Percentiles rank a stretch among this genome's conserved stretches.
Evolutionary conservation across 2,888 invertebrate genomes (phyloP).

Genomic region (Oxystoma pomonae): DNA sequence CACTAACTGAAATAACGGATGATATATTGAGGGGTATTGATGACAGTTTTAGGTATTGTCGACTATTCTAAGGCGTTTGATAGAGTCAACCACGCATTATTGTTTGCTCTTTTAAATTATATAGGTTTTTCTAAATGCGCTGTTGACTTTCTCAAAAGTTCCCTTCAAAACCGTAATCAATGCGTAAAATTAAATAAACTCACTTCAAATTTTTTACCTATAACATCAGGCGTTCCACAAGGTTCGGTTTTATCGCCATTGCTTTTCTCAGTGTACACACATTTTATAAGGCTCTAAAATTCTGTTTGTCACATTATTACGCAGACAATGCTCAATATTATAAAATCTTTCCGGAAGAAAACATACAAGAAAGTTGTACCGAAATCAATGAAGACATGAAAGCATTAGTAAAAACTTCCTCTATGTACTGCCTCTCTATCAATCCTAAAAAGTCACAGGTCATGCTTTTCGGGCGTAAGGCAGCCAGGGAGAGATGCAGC

Average conservation of each 20-base stretch:
- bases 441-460: neutral
- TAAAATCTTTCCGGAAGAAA: neutral
- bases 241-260: neutral
- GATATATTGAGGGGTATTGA: neutral
- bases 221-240: neutral
- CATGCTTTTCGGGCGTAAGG: neutral
- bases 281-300: neutral
- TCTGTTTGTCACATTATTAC: neutral
- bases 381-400: neutral
- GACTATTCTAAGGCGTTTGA: neutral
- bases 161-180: neutral
- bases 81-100: neutral
- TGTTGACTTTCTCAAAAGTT: neutral
- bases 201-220: neutral
- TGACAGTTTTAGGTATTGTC: neutral
- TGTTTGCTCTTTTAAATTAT: neutral
- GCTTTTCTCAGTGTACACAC: neutral
- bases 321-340: neutral
- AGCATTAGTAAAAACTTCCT: neutral
- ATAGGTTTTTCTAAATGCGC: neutral
- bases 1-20: neutral
- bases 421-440: neutral
- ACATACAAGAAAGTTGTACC: neutral
- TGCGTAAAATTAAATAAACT: neutral
- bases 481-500: neutral